Percentiles rank a stretch among this genome's conserved stretches.
Conservation (phyloP, 2,888 invertebrate genomes). For the Drosophila melanosoma region DNA sequence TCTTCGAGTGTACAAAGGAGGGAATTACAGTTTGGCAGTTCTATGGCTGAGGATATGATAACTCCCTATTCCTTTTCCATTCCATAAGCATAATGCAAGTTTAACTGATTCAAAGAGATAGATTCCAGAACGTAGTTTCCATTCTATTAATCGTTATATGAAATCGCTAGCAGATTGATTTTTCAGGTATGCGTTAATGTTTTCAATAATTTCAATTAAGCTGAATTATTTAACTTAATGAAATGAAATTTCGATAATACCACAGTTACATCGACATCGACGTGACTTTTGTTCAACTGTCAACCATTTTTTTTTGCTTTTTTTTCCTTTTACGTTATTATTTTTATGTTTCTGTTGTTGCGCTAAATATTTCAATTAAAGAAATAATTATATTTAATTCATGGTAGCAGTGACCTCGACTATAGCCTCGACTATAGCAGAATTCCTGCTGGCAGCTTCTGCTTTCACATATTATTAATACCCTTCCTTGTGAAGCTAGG, state of each 20-base stretch:
- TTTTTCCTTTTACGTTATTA: neutral
- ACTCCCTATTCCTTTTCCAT: neutral
- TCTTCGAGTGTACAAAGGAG: neutral
- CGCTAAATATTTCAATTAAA: slow-evolving; percentile 77
- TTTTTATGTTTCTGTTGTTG: slow-evolving; percentile 34
- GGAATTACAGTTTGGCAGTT: neutral
- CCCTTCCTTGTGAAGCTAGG: neutral
- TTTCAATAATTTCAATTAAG: slow-evolving; percentile 75
- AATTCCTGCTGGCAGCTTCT: slow-evolving; percentile 12
- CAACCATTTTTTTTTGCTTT: slow-evolving; percentile 29
- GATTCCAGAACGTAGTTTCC: neutral
- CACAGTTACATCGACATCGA: slow-evolving; percentile 39
- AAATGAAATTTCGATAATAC: slow-evolving; percentile 51
- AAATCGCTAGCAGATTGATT: slow-evolving; percentile 24
- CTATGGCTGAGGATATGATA: neutral
- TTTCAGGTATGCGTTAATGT: slow-evolving; percentile 35
- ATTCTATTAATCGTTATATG: neutral
- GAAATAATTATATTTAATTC: slow-evolving; percentile 77
- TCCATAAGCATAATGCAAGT: neutral
- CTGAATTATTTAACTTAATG: slow-evolving; percentile 51
- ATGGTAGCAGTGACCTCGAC: slow-evolving; percentile 36
- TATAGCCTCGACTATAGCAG: slow-evolving; percentile 8
- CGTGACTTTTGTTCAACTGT: slow-evolving; percentile 69
- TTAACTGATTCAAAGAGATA: neutral
- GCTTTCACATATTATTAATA: neutral